Conservation (phyloP, 2,888 invertebrate genomes). For the Sialis lutaria region DNA sequence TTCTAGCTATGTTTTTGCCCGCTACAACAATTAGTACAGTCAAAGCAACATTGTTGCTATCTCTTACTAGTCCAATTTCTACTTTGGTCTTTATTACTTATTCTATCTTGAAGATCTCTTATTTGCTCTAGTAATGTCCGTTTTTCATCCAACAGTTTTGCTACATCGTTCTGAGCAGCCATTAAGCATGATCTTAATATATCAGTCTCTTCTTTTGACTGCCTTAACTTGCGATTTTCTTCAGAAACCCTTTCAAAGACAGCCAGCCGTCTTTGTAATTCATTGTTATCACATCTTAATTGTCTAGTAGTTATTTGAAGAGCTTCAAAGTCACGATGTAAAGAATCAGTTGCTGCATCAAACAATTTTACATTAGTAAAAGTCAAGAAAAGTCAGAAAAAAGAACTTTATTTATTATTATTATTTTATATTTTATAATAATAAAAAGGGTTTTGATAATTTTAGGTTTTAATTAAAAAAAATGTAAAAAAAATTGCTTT, state of each 20-base stretch:
- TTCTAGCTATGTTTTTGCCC: slow-evolving; percentile 24
- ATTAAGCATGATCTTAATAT: slow-evolving; percentile 38
- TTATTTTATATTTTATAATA: too few species aligned
- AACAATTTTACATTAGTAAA: not conserved
- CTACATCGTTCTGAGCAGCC: slow-evolving; percentile 60
- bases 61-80: slow-evolving; percentile 36
- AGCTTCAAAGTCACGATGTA: not conserved
- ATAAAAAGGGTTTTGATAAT: too few species aligned
- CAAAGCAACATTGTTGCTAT: slow-evolving; percentile 49
- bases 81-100: slow-evolving; percentile 17
- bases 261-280: slow-evolving; percentile 37
- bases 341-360: not conserved
- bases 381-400: not conserved
- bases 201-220: slow-evolving; percentile 38
- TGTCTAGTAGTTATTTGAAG: slow-evolving; percentile 32
- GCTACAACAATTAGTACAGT: slow-evolving; percentile 49
- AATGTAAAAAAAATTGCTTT: not conserved
- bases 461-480: too few species aligned
- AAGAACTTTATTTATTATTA: not conserved
- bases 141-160: slow-evolving; percentile 53
- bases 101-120: slow-evolving; percentile 42
- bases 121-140: slow-evolving; percentile 52
- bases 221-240: slow-evolving; percentile 32
- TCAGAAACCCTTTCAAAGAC: slow-evolving; percentile 40
- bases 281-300: slow-evolving; percentile 42